Conservation (phyloP, 2,797 vertebrate genomes). For the Heliangelus exortis region DNA sequence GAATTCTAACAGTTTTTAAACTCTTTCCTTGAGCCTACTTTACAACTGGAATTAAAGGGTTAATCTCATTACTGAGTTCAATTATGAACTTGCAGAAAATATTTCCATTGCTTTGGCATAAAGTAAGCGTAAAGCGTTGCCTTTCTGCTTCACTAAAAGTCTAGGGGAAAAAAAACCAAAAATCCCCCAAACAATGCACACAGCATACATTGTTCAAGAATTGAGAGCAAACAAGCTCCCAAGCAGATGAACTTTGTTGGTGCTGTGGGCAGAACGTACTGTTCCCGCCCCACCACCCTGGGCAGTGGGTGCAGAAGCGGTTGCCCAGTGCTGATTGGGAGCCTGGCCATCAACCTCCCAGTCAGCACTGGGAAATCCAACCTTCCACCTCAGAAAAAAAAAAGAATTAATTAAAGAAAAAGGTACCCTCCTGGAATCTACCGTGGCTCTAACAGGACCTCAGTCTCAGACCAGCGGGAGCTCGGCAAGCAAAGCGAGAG, state of each 20-base stretch:
- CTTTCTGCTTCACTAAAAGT: slow-evolving; percentile 27
- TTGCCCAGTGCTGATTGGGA: accelerated
- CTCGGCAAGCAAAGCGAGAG: accelerated
- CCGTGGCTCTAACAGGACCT: not conserved
- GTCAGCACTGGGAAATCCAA: not conserved
- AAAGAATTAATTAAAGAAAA: not conserved
- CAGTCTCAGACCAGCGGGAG: accelerated
- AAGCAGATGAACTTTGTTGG: not conserved
- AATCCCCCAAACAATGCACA: slow-evolving; percentile 10
- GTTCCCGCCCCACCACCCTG: not conserved
- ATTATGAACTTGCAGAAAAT: not conserved
- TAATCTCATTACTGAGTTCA: slow-evolving; percentile 1
- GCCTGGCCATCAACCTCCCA: not conserved
- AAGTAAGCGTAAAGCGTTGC: not conserved
- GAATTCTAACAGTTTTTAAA: not conserved
- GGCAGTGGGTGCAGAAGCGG: accelerated
- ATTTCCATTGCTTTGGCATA: not conserved
- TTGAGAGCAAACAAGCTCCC: not conserved
- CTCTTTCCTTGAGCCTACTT: not conserved
- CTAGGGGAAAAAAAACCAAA: not conserved
- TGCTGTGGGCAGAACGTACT: not conserved
- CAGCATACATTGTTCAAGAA: slow-evolving; percentile 4
- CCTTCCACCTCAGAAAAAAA: not conserved
- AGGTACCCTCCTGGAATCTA: not conserved
- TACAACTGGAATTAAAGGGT: slow-evolving; percentile 6